Evolutionary conservation across 2,797 vertebrate species (phyloP), one percentile per base, ranked within the genome.

Genomic region (Pterois miles): DNA sequence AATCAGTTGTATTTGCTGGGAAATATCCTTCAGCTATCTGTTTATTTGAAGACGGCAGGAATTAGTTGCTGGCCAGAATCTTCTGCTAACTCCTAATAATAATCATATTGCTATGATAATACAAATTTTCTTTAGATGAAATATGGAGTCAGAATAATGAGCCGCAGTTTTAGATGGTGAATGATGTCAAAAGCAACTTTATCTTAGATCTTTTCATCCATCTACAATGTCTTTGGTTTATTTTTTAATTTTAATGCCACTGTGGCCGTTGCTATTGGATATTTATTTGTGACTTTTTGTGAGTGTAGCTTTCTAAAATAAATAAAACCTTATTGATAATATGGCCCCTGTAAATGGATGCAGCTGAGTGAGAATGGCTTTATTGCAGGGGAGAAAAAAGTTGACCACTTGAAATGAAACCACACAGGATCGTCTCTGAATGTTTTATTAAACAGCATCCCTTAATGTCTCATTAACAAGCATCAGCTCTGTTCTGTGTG

Each of bases 381-480:
- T 1, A 10, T 52, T 64, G 48, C n/a, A 38, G 57, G 4, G 1
- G 11, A 10, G 5, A 13, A 23, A 58, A 65, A 38, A 43, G 16
- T 5, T 31, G 23, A 75, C 60, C 63, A 8, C 33, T 72, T 79
- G 50, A 29, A 34, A 40, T 38, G 7, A 48, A 59, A 77, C 40
- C 53, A 56, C 34, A 48, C 8, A 0, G 11, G 31, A 80, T 76
- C 38, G 16, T 53, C 13, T 78, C 14, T 22, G 12, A 18, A 76
- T 85, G 40, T 18, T 40, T 84, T 77, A 77, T 77, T 76, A 53
- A 85, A 63, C 74, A 23, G 8, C 25, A 3, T 16, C 76, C 43
- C 68, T 40, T 54, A 71, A 75, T 71, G 78, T 82, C 69, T 86
- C 84, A 82, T 88, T 71, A 86, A 70, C 71, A 56, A 16, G 46